Evolutionary conservation across 2,888 invertebrate genomes (phyloP).

Genomic region (Himalopsyche tibetana): DNA sequence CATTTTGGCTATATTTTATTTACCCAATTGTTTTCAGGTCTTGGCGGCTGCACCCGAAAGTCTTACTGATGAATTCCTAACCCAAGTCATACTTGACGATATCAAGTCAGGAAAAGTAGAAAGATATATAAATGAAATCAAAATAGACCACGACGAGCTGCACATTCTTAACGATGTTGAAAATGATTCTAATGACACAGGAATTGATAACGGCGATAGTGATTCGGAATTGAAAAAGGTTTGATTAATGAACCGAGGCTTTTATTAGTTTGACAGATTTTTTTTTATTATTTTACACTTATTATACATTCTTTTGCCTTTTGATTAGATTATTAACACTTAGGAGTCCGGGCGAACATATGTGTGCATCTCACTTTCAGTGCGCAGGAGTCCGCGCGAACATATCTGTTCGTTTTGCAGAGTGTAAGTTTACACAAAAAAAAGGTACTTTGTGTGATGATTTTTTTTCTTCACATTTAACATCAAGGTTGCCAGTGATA

Average conservation of each 20-base stretch:
- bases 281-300: too few species aligned
- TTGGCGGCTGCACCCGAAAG: neutral
- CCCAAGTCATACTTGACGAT: constrained; percentile 39
- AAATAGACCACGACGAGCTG: constrained; percentile 43
- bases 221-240: constrained; percentile 32
- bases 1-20: neutral
- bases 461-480: too few species aligned
- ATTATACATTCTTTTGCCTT: too few species aligned
- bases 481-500: too few species aligned
- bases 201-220: constrained; percentile 7
- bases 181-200: constrained; percentile 24
- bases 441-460: too few species aligned
- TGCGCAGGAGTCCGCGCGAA: too few species aligned
- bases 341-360: too few species aligned
- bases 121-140: constrained; percentile 47
- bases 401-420: too few species aligned
- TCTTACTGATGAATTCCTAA: constrained; percentile 37
- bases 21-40: neutral
- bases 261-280: too few species aligned
- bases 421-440: too few species aligned
- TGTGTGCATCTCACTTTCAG: too few species aligned
- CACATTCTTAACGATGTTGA: constrained; percentile 12
- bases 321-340: too few species aligned
- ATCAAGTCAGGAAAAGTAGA: constrained; percentile 48
- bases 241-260: neutral